phyloP scores from a whole-genome alignment of 2,888 invertebrate species.

The Diarsia mendica region DNA sequence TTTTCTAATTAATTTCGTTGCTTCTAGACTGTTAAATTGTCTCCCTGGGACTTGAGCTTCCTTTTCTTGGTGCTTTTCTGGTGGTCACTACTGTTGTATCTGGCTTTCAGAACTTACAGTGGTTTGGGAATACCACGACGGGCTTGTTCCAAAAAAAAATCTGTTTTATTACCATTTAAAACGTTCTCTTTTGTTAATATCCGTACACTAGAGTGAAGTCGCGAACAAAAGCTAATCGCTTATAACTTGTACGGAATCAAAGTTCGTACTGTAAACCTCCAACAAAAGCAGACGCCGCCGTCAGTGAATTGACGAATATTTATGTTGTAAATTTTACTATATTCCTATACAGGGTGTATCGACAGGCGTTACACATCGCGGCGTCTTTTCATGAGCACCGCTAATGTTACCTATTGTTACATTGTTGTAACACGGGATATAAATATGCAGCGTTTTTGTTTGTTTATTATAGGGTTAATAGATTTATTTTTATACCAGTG shows the following conservation, averaged over 20 bases:
- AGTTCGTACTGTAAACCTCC: constrained; percentile 70
- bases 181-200: too few species aligned
- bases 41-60: too few species aligned
- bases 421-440: constrained; percentile 33
- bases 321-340: constrained; percentile 82
- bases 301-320: constrained; percentile 84
- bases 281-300: constrained; percentile 80
- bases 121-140: too few species aligned
- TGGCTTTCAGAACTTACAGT: too few species aligned
- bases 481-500: constrained; percentile 29
- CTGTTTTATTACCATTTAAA: too few species aligned
- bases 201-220: too few species aligned
- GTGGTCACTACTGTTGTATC: too few species aligned
- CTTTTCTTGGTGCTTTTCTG: too few species aligned
- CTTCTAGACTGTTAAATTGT: too few species aligned
- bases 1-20: too few species aligned
- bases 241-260: constrained; percentile 63
- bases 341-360: constrained; percentile 63
- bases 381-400: constrained; percentile 59
- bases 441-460: constrained; percentile 55
- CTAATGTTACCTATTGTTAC: constrained; percentile 59
- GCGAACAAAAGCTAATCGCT: neutral
- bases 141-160: too few species aligned
- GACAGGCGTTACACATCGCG: constrained; percentile 62
- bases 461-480: constrained; percentile 44